These are phyloP conservation scores for Harpagifer antarcticus DNA, from an alignment of 2,797 vertebrate genomes.

Conservation along the genomic window DNA sequence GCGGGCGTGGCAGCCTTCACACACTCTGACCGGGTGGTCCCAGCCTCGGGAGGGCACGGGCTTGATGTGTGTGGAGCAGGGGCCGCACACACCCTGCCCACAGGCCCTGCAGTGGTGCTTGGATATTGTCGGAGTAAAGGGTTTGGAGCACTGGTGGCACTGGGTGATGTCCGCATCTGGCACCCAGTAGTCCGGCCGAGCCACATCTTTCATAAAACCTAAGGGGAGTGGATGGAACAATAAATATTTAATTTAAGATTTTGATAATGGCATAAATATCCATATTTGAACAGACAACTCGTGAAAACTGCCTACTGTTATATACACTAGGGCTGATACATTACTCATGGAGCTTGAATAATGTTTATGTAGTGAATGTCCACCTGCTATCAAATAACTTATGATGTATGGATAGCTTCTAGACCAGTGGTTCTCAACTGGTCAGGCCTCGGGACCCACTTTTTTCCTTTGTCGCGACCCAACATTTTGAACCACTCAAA, in stretches of 20 bases:
- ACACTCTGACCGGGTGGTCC: slow-evolving; percentile 90
- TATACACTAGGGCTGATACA: not conserved
- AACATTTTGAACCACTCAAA: too few species aligned
- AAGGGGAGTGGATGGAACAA: not conserved
- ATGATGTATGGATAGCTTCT: not conserved
- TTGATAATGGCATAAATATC: not conserved
- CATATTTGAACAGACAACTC: not conserved
- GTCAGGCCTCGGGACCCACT: too few species aligned
- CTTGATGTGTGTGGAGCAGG: slow-evolving; percentile 82
- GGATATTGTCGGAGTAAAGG: slow-evolving; percentile 81
- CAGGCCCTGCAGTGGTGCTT: slow-evolving; percentile 91
- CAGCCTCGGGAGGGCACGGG: slow-evolving; percentile 87
- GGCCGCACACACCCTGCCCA: slow-evolving; percentile 86
- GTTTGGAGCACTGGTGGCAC: slow-evolving; percentile 84
- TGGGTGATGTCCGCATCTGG: slow-evolving; percentile 86
- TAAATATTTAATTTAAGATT: not conserved
- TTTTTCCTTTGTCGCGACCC: too few species aligned
- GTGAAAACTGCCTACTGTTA: not conserved
- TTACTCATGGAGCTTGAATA: slow-evolving; percentile 5
- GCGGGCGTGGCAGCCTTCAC: slow-evolving; percentile 77
- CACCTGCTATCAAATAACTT: slow-evolving; percentile 18
- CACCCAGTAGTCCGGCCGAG: slow-evolving; percentile 89
- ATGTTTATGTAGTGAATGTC: slow-evolving; percentile 26
- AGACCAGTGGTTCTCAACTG: too few species aligned
- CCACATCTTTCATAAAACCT: slow-evolving; percentile 88